Evolutionary conservation across 1,140 invertebrate genomes (phyloP), one percentile per base, ranked within the genome.

Genomic region (Araneus ventricosus): DNA sequence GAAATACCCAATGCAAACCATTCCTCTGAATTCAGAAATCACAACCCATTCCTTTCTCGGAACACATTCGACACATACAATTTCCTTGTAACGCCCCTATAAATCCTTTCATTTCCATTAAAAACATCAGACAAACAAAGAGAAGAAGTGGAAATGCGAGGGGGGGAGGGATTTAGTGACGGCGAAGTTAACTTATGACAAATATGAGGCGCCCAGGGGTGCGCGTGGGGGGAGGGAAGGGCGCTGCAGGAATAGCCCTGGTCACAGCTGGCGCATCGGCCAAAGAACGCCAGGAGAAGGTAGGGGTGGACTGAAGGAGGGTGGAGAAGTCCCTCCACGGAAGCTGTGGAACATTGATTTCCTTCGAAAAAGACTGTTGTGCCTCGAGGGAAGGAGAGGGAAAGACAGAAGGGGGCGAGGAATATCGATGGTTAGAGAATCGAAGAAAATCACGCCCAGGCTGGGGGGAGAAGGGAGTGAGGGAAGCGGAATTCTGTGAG

Each of bases 391-490:
- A 34, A 80, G 63, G 30, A n/a, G 86, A 17, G n/a, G 52, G n/a
- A 88, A 10, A n/a, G 59, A 88, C 14, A 24, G 52, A 67, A 67
- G 57, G 37, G 61, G n/a, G 34, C 27, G 61, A 70, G 34, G 89
- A 90, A 90, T 90, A 90, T 90, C 89, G 89, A 90, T 90, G 79
- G 89, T 57, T 52, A 52, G 70, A 52, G 88, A 90, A 90, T 90
- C 88, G 88, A 90, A 90, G 75, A 41, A 90, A 90, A 90, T 90
- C 89, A 82, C 89, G 89, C 89, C 75, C 79, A 34, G 17, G 89
- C 20, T 39, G 34, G 63, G 10, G 52, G 70, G 37, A 45, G 70
- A 70, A 30, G 57, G 37, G 30, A 79, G 17, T n/a, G 17, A 82
- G 57, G 27, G 45, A 14, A 52, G 14, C 37, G 59, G 27, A 80